Base-by-base conservation (phyloP, 2,113 vertebrate species). In the Phalacrocorax brasilianus region DNA sequence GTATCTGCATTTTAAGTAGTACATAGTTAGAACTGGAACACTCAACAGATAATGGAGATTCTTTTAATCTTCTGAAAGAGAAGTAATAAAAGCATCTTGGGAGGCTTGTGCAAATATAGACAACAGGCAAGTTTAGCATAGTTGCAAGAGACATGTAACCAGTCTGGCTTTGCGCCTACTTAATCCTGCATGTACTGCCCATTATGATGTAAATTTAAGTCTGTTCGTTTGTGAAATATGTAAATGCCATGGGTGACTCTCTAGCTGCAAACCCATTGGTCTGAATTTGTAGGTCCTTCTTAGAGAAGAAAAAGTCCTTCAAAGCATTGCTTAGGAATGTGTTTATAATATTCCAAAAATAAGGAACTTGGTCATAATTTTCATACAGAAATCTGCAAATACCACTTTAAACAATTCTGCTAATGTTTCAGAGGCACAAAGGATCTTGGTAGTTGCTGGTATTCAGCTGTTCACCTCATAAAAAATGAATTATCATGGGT, bases 391-490 rank as follows among this genome's bases (percentile, higher is more conserved):
- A 33, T 90, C 44, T 81, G 56, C 24, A 72, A 91, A 91, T 15
- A 56, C 16, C 44, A 45, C 55, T 91, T 92, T 5, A 79, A 85
- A 95, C 75, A 95, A 91, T 82, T 73, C 89, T 73, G 63, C 70
- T 87, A 73, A 73, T 93, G 71, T 95, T 96, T 85, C 2, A 8
- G 80, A 88, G 33, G 71, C 71, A 91, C 84, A 90, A 92, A 95
- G 53, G 22, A 72, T 42, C 80, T 92, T 87, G 59, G 26, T 91
- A 62, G 47, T 80, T 95, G 42, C 33, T 86, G 62, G 28, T 30
- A 30, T 86, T 93, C 33, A 81, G 80, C 79, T 95, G 65, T 79
- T 94, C 27, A n/a, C 12, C 28, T 79, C 67, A 72, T 81, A 55
- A 89, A 62, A 91, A 56, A 47, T 45, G 50, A 84, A 73, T 42